phyloP scores from a whole-genome alignment of 2,888 invertebrate species.

The Rhorus exstirpatorius region DNA sequence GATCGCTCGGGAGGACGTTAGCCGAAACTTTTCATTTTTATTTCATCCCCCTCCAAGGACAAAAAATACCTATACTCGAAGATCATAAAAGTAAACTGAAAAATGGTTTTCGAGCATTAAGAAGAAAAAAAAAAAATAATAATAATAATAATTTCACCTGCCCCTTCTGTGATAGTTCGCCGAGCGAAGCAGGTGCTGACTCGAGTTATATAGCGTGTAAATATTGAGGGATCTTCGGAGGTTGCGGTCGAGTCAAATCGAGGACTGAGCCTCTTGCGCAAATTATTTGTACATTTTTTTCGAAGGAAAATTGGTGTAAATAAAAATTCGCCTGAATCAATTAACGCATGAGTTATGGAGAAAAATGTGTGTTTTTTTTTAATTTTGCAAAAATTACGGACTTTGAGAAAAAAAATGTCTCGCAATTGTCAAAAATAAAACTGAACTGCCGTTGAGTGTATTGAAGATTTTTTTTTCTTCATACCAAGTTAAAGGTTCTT shows the following conservation, averaged over 20 bases:
- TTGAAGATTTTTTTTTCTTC: too few species aligned
- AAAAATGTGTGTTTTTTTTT: too few species aligned
- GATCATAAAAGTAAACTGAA: background rate
- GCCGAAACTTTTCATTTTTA: conserved; percentile 45
- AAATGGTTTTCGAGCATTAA: background rate
- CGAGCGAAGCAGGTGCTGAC: background rate
- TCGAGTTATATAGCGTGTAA: too few species aligned
- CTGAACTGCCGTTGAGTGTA: too few species aligned
- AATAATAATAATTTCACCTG: conserved; percentile 11
- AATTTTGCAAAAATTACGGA: too few species aligned
- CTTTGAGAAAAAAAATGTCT: too few species aligned
- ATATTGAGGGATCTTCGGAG: too few species aligned
- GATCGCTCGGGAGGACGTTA: conserved; percentile 17
- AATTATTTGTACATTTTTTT: background rate
- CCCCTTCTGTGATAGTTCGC: background rate
- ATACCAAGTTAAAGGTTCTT: too few species aligned
- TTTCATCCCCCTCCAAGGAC: conserved; percentile 41
- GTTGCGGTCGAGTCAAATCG: too few species aligned
- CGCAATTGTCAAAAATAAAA: too few species aligned
- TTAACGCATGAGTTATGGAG: too few species aligned
- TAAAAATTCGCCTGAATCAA: background rate
- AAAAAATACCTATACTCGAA: background rate
- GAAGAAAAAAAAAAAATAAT: background rate
- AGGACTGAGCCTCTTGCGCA: too few species aligned
- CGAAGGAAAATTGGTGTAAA: background rate